These are phyloP conservation scores for Acanthiza pusilla DNA, from an alignment of 2,797 vertebrate genomes.

Conservation along the genomic window DNA sequence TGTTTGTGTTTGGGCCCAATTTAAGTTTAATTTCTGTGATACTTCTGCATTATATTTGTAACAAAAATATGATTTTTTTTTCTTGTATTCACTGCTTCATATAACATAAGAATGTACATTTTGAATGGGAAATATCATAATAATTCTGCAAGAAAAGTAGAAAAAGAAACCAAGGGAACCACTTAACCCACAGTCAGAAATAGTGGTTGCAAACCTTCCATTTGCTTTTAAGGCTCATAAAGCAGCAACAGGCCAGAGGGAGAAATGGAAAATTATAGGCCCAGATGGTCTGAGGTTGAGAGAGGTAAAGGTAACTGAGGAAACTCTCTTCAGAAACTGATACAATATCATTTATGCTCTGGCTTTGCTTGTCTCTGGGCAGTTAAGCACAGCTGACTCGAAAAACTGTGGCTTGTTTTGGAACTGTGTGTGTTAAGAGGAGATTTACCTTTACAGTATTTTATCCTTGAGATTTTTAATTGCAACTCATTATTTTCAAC, in stretches of 20 bases:
- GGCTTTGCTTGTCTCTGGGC: neutral
- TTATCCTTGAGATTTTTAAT: neutral
- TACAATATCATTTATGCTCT: neutral
- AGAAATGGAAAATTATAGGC: conserved; percentile 13
- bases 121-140: neutral
- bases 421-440: neutral
- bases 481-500: neutral
- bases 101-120: neutral
- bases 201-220: neutral
- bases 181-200: neutral
- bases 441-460: neutral
- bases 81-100: neutral
- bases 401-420: neutral
- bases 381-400: neutral
- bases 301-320: conserved; percentile 16
- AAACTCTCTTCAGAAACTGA: conserved; percentile 18
- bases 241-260: neutral
- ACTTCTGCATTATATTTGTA: neutral
- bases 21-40: neutral
- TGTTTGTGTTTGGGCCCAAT: neutral
- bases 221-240: conserved; percentile 27
- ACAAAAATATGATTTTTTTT: neutral
- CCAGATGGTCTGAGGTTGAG: conserved; percentile 11
- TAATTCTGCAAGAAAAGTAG: neutral
- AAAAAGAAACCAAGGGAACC: neutral